These are phyloP conservation scores for Eilema griseolum DNA, from an alignment of 2,888 invertebrate species.

Conservation along the genomic window DNA sequence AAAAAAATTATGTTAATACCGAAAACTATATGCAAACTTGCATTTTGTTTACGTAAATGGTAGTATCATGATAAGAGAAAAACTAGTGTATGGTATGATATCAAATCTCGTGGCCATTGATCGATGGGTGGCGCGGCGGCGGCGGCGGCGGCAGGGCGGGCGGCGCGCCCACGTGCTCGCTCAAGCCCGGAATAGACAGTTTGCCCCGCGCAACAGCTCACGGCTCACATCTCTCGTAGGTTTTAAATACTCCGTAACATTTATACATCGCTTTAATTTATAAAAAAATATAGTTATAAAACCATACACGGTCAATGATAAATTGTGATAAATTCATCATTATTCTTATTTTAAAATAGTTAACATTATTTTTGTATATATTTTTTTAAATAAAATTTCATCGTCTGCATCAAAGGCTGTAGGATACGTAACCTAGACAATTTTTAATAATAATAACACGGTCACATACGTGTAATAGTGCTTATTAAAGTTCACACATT, in stretches of 20 bases:
- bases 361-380: slow-evolving; percentile 22
- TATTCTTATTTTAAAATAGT: slow-evolving; percentile 17
- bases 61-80: slow-evolving; percentile 37
- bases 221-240: slow-evolving; percentile 63
- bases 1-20: background rate
- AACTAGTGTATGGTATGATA: slow-evolving; percentile 58
- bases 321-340: slow-evolving; percentile 41
- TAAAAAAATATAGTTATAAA: slow-evolving; percentile 23
- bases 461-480: slow-evolving; percentile 40
- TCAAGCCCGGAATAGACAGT: slow-evolving; percentile 84
- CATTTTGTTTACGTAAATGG: slow-evolving; percentile 38
- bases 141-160: slow-evolving; percentile 62
- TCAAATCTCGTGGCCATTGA: slow-evolving; percentile 81
- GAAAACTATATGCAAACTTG: background rate
- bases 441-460: slow-evolving; percentile 35
- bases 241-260: slow-evolving; percentile 38
- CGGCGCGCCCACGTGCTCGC: slow-evolving; percentile 80
- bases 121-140: slow-evolving; percentile 68
- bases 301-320: slow-evolving; percentile 33
- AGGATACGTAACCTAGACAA: slow-evolving; percentile 47
- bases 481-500: slow-evolving; percentile 8
- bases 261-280: slow-evolving; percentile 45
- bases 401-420: slow-evolving; percentile 46
- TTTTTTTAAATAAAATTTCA: slow-evolving; percentile 30
- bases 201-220: slow-evolving; percentile 70